Evolutionary conservation across 2,888 invertebrate species (phyloP), one percentile per base, ranked within the genome.

Genomic region (Phrixothrix hirtus): DNA sequence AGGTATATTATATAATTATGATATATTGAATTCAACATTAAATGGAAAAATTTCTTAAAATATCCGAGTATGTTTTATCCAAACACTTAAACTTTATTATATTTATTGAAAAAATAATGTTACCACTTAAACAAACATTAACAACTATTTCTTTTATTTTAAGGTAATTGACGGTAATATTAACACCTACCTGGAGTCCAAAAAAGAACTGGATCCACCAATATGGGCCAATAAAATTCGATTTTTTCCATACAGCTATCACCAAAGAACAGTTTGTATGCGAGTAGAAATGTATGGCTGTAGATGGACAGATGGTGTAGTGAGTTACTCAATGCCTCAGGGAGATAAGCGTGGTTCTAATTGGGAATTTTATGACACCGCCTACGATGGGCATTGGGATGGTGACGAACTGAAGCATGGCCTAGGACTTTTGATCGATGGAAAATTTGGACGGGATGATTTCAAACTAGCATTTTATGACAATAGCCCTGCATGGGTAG

Each of bases 241-340:
- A 34, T 88, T 95, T 75, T 82, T 92, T 51, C 95, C 95, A 0
- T 88, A 89, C 81, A 91, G 91, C 72, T 84, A 85, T 59, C 88
- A 89, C 69, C 83, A 85, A 6, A 82, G 93, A 55, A 94, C 92
- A 0, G 91, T 94, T 42, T 95, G 95, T 77, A 89, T 95, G 89
- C 78, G 95, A 56, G 89, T 94, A 25, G 95, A 95, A 73, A 74
- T 95, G 21, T 93, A 92, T 73, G 95, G 95, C 14, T 95, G 95
- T 73, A 79, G 81, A 37, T 92, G 91, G 87, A 86, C 84, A 70
- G 94, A 89, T 68, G 91, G 91, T 12, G 83, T 94, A 39, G 82
- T 92, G 17, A 86, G 89, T 46, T 95, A 95, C 76, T 83, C 88
- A 30, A 91, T 93, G 86, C 89, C 91, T 11, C 90, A 92, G 72